Evolutionary conservation across 2,888 invertebrate genomes (phyloP).

Genomic region (Cyclophora albipunctata): DNA sequence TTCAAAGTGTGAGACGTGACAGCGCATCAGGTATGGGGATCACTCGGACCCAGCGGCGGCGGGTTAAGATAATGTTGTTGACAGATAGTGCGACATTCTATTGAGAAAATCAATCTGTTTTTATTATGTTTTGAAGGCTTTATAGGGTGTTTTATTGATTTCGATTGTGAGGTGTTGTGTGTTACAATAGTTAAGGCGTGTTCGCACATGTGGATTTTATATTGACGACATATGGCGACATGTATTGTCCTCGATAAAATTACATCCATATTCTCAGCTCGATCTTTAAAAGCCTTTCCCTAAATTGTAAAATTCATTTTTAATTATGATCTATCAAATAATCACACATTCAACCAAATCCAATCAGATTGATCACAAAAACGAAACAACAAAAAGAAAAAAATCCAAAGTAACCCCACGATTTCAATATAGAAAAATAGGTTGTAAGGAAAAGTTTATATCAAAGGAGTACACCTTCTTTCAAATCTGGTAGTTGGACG

Average conservation of each 20-base stretch:
- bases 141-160: neutral
- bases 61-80: conserved; percentile 64
- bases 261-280: no score
- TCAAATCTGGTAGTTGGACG: conserved; percentile 63
- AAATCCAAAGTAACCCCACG: conserved; percentile 34
- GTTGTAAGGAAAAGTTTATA: conserved; percentile 54
- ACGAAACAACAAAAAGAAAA: conserved; percentile 21
- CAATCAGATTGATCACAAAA: conserved; percentile 3
- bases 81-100: conserved; percentile 52
- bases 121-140: conserved; percentile 2
- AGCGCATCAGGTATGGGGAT: conserved; percentile 55
- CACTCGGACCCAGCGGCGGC: conserved; percentile 36
- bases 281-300: no score
- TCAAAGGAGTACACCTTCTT: conserved; percentile 49
- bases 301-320: no score
- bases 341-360: no score
- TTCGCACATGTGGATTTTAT: neutral
- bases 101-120: conserved; percentile 50
- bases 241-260: no score
- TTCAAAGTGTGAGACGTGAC: conserved; percentile 65
- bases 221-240: no score
- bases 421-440: conserved; percentile 55
- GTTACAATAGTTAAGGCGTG: neutral
- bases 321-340: no score
- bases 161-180: no score